Conservation (phyloP, 2,888 invertebrate species). For the Pseudococcus longispinus region DNA sequence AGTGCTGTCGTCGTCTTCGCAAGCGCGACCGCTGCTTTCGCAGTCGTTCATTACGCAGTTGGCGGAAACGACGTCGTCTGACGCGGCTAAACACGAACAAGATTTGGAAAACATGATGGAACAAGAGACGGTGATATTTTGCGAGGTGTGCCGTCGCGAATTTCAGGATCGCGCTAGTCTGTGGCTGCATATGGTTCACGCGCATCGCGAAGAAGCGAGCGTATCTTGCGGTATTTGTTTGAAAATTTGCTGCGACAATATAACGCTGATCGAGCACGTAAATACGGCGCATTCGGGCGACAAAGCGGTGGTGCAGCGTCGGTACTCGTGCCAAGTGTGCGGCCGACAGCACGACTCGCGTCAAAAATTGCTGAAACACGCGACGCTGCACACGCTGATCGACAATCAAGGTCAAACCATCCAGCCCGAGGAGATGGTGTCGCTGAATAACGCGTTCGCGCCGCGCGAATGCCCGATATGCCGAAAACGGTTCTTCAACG, state of each 20-base stretch:
- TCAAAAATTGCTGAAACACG: constrained; percentile 66
- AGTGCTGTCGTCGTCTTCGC: constrained; percentile 43
- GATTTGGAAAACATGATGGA: constrained; percentile 62
- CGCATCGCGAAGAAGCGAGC: constrained; percentile 66
- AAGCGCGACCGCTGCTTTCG: neutral
- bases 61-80: neutral
- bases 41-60: neutral
- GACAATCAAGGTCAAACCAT: constrained; percentile 60
- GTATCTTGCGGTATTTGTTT: constrained; percentile 68
- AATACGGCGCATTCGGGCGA: constrained; percentile 63
- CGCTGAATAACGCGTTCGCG: constrained; percentile 60
- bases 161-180: constrained; percentile 66
- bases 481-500: constrained; percentile 64
- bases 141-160: constrained; percentile 65
- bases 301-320: constrained; percentile 60
- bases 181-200: constrained; percentile 67
- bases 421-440: constrained; percentile 61
- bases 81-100: constrained; percentile 52
- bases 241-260: constrained; percentile 65
- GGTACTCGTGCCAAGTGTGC: constrained; percentile 64
- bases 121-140: constrained; percentile 65
- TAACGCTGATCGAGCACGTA: constrained; percentile 66
- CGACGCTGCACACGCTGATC: constrained; percentile 67
- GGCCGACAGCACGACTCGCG: constrained; percentile 68
- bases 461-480: constrained; percentile 63